Percentiles rank a stretch among this genome's conserved stretches.
Evolutionary conservation across 2,888 invertebrate genomes (phyloP).

Genomic region (Macaria notata): DNA sequence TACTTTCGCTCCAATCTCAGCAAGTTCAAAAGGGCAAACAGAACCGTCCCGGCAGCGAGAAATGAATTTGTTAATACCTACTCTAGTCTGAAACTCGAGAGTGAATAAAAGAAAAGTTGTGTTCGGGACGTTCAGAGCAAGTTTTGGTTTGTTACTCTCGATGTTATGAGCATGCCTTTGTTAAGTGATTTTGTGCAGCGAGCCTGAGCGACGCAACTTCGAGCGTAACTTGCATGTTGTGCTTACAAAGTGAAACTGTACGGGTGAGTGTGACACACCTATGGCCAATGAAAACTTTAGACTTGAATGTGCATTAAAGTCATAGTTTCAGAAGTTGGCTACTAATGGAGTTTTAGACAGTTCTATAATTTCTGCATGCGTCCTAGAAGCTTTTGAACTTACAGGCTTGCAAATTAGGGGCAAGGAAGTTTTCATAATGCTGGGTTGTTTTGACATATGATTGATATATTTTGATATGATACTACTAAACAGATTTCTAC

Average conservation of each 20-base stretch:
- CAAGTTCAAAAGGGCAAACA: slow-evolving; percentile 35
- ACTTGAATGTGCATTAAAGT: slow-evolving; percentile 6
- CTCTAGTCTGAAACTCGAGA: slow-evolving; percentile 26
- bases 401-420: no score
- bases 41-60: slow-evolving; percentile 32
- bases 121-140: slow-evolving; percentile 18
- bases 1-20: slow-evolving; percentile 29
- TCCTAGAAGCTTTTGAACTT: no score
- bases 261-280: slow-evolving; percentile 10
- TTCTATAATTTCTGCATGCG: no score
- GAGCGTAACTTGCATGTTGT: slow-evolving; percentile 35
- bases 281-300: slow-evolving; percentile 8
- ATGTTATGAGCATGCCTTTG: slow-evolving; percentile 32
- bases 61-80: slow-evolving; percentile 35
- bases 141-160: slow-evolving; percentile 25
- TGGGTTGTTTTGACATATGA: no score
- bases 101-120: slow-evolving; percentile 33
- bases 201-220: slow-evolving; percentile 35
- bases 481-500: no score
- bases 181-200: slow-evolving; percentile 37
- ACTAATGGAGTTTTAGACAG: neutral
- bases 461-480: no score
- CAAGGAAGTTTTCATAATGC: no score
- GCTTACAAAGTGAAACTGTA: slow-evolving; percentile 27
- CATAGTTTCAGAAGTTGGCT: neutral